Evolutionary conservation across 35 echinoderm and acorn worm species (phyloP), one percentile per base, ranked within the genome.

Genomic region (Heliocidaris erythrogramma): DNA sequence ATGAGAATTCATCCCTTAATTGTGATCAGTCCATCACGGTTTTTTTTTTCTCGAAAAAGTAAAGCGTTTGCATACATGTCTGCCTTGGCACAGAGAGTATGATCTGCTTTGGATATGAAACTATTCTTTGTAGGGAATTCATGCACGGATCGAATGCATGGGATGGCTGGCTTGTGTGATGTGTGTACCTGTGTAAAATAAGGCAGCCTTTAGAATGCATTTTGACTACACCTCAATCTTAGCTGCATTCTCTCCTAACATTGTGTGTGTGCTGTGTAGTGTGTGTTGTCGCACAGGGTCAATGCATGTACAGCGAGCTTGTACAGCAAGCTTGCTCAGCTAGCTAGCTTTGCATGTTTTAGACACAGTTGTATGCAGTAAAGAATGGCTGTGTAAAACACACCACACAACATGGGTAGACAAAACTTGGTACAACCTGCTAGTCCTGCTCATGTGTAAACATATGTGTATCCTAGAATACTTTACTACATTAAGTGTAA

Each of bases 271-370:
- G 65, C 65, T n/a, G 4, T 27, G 35, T 21, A n/a, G 65, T 78
- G 65, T 78, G 65, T 78, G 65, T 56, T 78, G 21, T 78, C 8
- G 14, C 65, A 21, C 17, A 78, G 65, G 65, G 21, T 78, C 65
- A 78, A 78, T 78, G 8, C 65, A 56, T 56, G 52, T 56, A 56
- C 52, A 56, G 10, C 10, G 10, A 56, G 52, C 52, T 10, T 13
- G 52, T 10, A 7, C 27, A 78, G n/a, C n/a, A n/a, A n/a, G n/a
- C n/a, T n/a, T n/a, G n/a, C n/a, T n/a, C n/a, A n/a, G n/a, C n/a
- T n/a, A n/a, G n/a, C n/a, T n/a, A n/a, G 65, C 65, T 78, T 78
- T 78, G 65, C 65, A 78, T 78, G 65, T 78, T 78, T 78, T 21
- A n/a, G 17, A n/a, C 5, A 78, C 21, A 2, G 49, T 52, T 78